A percentile compares a stretch with the other conserved stretches of the same genome.
These are phyloP conservation scores for Monoplex corrugatus DNA, from an alignment of 2,888 invertebrate species.

Conservation along the genomic window DNA sequence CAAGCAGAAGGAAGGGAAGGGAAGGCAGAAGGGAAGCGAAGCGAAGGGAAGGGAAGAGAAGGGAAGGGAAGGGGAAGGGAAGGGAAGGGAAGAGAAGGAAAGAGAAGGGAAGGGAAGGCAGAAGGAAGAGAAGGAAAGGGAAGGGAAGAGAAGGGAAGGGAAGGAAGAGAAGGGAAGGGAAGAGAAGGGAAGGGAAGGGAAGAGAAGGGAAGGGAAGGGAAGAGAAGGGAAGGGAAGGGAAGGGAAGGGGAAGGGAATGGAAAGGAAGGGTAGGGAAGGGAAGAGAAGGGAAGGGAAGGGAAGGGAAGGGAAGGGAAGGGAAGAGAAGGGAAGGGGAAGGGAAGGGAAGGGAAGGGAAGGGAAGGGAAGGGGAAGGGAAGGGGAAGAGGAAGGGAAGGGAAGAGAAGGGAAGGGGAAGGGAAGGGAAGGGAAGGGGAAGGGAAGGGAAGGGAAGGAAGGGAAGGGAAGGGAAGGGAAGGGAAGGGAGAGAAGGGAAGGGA, in stretches of 20 bases:
- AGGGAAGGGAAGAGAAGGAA: background rate
- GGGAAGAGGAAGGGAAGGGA: background rate
- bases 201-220: background rate
- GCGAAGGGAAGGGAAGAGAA: background rate
- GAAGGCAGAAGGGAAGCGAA: background rate
- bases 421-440: background rate
- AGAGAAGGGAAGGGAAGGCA: background rate
- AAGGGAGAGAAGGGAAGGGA: background rate
- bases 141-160: background rate
- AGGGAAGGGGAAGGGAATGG: background rate
- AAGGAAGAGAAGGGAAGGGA: background rate
- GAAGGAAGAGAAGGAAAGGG: background rate
- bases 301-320: background rate
- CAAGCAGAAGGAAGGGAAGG: background rate
- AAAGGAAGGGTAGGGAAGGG: background rate
- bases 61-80: background rate
- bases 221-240: background rate
- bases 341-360: background rate
- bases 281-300: background rate
- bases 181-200: no score
- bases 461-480: background rate
- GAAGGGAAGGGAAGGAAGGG: background rate
- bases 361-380: background rate
- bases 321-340: background rate
- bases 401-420: no score